Percentiles rank a stretch among this genome's conserved stretches.
These are phyloP conservation scores for Colinus virginianus DNA, from an alignment of 2,113 vertebrate genomes.

Conservation along the genomic window DNA sequence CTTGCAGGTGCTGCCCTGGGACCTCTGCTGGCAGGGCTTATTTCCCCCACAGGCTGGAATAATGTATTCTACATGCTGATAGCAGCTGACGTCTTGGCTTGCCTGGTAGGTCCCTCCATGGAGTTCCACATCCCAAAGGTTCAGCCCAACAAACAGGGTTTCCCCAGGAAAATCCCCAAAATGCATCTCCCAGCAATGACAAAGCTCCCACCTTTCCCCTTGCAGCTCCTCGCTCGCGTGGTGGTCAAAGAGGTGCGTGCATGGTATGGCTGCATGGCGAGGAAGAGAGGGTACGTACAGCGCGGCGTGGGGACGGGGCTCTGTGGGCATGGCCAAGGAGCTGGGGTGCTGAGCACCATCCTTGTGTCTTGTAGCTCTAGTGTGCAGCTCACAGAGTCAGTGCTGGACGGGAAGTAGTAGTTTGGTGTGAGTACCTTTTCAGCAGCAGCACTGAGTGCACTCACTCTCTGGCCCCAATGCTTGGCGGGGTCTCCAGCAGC, in stretches of 20 bases:
- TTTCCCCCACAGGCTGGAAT: constrained; percentile 93
- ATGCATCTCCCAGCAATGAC: accelerated
- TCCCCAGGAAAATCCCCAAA: not conserved
- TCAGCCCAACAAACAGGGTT: not conserved
- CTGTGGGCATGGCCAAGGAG: not conserved
- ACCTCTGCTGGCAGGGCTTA: constrained; percentile 91
- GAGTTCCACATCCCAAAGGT: not conserved
- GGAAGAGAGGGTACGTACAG: constrained; percentile 80
- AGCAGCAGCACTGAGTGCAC: not conserved
- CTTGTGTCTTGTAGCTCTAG: constrained; percentile 79
- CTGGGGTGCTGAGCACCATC: constrained; percentile 17
- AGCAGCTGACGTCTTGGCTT: constrained; percentile 87
- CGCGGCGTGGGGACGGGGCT: not conserved
- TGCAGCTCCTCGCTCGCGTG: constrained; percentile 88
- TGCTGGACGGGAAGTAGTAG: constrained; percentile 75
- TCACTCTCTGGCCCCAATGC: not conserved
- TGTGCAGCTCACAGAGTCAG: constrained; percentile 78
- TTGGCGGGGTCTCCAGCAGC: not conserved
- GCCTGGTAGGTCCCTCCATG: constrained; percentile 82
- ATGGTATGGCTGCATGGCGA: constrained; percentile 78
- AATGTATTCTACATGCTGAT: constrained; percentile 99
- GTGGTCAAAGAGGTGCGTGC: constrained; percentile 89
- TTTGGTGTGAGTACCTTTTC: constrained; percentile 76
- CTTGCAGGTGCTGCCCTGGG: constrained; percentile 90
- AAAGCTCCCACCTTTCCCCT: not conserved